Base-by-base conservation (phyloP, 2,797 vertebrate genomes). In the Melopsittacus undulatus region DNA sequence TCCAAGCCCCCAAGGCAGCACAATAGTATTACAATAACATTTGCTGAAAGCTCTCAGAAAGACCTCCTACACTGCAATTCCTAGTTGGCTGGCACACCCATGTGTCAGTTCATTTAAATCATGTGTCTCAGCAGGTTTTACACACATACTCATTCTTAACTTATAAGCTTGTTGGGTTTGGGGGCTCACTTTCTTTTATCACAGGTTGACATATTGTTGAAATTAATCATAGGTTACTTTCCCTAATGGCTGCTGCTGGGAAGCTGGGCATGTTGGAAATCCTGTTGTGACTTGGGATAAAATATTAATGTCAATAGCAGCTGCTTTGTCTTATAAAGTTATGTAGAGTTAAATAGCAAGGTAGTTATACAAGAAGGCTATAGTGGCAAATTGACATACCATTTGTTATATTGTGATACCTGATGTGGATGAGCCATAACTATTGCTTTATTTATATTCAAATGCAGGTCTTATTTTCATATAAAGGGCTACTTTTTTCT, bases 171-270 rank as follows among this genome's bases (percentile, higher is more conserved):
- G 16, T 34, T 81, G 59, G 46, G 61, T 74, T 66, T 70, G 48
- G 38, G 86, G n/a, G 29, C 42, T 94, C 32, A 8, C 23, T 76
- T 83, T 67, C 67, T 92, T 91, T 92, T 93, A 74, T 72, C 88
- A 61, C 67, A 62, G 40, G 67, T 75, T 68, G 64, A 45, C 29
- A 13, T 56, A 36, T 10, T 90, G 67, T 56, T 94, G 72, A 98
- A 94, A 96, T 94, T 73, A 94, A 89, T 96, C 69, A 85, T 59
- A 92, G 70, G 13, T 45, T 73, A 13, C 85, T 92, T 93, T 83
- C 45, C 83, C 82, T 52, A 56, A 57, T 23, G 63, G 66, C 72
- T 94, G 57, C 83, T 78, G 4, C 19, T 49, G 83, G 84, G 64
- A 92, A 68, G 21, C 18, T 48, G 82, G 21, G 24, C 59, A 83